Evolutionary conservation across 1,140 invertebrate species (phyloP).

Genomic region (Fopius arisanus): DNA sequence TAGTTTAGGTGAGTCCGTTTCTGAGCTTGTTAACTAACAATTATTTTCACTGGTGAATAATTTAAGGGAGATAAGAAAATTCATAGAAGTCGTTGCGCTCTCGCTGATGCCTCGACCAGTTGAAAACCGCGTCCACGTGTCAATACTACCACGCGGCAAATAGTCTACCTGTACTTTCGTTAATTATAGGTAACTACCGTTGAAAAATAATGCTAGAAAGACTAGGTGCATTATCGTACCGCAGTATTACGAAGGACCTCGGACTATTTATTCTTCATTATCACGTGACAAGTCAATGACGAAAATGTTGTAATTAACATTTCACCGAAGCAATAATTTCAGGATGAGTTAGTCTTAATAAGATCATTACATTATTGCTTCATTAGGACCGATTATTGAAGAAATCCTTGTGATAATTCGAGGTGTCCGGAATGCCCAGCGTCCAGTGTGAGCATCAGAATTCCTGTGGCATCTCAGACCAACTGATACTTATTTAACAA

Average conservation of each 20-base stretch:
- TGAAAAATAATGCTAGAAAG: neutral
- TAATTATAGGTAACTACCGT: neutral
- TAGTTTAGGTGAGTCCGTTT: no score
- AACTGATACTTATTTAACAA: conserved; percentile 15
- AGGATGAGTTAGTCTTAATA: neutral
- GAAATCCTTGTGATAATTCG: neutral
- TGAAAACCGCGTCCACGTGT: neutral
- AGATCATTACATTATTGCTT: neutral
- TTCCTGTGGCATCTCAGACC: neutral
- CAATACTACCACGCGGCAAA: neutral
- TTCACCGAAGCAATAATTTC: neutral
- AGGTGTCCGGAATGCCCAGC: neutral
- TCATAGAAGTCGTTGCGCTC: neutral
- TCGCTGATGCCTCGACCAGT: neutral
- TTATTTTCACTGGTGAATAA: neutral
- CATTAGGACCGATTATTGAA: neutral
- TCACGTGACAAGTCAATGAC: neutral
- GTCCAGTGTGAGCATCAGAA: neutral
- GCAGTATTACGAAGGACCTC: neutral
- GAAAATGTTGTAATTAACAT: neutral
- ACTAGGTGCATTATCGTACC: neutral
- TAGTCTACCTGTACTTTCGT: neutral
- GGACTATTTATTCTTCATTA: neutral
- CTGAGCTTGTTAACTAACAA: no score
- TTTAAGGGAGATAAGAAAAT: neutral